phyloP scores from a whole-genome alignment of 2,888 invertebrate species.

The Agrotis segetum region DNA sequence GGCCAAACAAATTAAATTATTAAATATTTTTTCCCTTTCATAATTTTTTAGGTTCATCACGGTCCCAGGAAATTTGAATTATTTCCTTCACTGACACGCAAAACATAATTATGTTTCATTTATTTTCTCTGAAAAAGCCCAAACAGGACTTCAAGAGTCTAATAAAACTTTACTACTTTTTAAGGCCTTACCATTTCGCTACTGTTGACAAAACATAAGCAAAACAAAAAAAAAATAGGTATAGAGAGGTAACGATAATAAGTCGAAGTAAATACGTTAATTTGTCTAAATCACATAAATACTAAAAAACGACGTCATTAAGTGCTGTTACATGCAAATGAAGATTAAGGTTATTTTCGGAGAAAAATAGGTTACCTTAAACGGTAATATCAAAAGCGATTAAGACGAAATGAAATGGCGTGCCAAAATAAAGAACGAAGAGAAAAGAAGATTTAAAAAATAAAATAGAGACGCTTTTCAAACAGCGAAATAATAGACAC shows the following conservation, averaged over 20 bases:
- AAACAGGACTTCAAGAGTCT: conserved; percentile 35
- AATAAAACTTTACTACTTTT: conserved; percentile 58
- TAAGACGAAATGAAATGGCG: conserved; percentile 48
- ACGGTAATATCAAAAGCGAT: conserved; percentile 66
- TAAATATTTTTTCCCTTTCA: conserved; percentile 20
- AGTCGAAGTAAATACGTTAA: conserved; percentile 52
- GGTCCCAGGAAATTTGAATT: conserved; percentile 41
- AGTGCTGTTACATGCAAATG: conserved; percentile 44
- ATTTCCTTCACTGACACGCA: conserved; percentile 35
- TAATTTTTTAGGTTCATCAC: conserved; percentile 36
- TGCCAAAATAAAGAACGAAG: conserved; percentile 26
- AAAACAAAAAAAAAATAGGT: conserved; percentile 7
- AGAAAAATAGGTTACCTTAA: conserved; percentile 47
- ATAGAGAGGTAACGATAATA: conserved; percentile 9
- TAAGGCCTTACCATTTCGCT: conserved; percentile 36
- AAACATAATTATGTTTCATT: conserved; percentile 55
- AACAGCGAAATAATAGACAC: conserved; percentile 41
- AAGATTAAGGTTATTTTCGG: conserved; percentile 43
- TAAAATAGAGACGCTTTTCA: conserved; percentile 29
- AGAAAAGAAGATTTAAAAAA: conserved; percentile 24
- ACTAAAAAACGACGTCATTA: conserved; percentile 47
- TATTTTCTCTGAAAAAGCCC: conserved; percentile 42
- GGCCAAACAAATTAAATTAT: conserved; percentile 20
- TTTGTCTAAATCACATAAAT: conserved; percentile 42
- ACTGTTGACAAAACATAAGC: conserved; percentile 29